phyloP scores from a whole-genome alignment of 2,888 invertebrate genomes.

The Noctua comes region DNA sequence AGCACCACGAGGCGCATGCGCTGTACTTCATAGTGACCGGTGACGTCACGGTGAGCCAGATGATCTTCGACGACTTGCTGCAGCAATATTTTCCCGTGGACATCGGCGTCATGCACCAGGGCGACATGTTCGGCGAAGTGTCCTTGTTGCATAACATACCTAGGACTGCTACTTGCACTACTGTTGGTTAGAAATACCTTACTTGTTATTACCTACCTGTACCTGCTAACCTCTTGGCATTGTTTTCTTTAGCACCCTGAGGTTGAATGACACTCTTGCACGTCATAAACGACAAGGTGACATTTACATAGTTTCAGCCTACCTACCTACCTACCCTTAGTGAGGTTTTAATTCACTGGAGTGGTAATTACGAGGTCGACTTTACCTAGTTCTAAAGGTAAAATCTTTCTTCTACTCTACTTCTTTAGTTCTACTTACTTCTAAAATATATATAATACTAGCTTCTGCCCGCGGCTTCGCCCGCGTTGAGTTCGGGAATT shows the following conservation, averaged over 20 bases:
- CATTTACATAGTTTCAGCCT: not conserved
- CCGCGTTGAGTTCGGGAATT: no score
- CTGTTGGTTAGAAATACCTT: slow-evolving; percentile 81
- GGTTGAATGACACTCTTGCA: not conserved
- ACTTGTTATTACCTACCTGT: not conserved
- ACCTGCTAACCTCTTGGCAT: not conserved
- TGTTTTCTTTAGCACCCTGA: not conserved
- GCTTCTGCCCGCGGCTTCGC: no score
- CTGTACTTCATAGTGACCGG: slow-evolving; percentile 92
- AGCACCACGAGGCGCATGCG: slow-evolving; percentile 90
- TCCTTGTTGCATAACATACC: slow-evolving; percentile 91
- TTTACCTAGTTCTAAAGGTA: not conserved
- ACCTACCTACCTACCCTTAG: not conserved
- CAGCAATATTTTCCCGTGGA: slow-evolving; percentile 85
- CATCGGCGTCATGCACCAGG: slow-evolving; percentile 88
- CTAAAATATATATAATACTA: not conserved
- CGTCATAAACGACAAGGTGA: not conserved
- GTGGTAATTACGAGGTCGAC: not conserved
- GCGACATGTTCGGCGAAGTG: slow-evolving; percentile 92
- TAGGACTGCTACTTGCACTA: slow-evolving; percentile 91
- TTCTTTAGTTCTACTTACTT: no score
- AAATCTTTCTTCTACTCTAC: no score
- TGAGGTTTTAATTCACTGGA: not conserved
- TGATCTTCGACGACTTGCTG: slow-evolving; percentile 87
- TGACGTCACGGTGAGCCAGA: slow-evolving; percentile 86